Evolutionary conservation across 2,797 vertebrate genomes (phyloP).

Genomic region (Nannoperca australis): DNA sequence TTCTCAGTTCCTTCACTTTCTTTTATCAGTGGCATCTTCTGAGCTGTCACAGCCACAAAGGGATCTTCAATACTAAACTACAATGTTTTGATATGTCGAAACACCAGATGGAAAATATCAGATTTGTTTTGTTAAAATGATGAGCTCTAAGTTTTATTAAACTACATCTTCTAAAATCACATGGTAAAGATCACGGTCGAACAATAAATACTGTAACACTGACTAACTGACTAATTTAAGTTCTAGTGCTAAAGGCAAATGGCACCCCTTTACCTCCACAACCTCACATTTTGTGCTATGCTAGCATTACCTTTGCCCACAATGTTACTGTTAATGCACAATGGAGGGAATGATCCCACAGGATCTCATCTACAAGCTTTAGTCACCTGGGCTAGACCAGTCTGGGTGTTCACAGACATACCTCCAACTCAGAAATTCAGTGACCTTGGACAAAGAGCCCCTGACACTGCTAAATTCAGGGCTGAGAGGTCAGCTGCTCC

Average conservation of each 20-base stretch:
- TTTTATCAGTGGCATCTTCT: not conserved
- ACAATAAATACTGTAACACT: not conserved
- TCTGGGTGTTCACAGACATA: not conserved
- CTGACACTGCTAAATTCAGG: not conserved
- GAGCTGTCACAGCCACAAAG: not conserved
- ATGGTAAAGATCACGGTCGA: not conserved
- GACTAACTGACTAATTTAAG: not conserved
- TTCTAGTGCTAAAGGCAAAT: not conserved
- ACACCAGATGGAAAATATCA: not conserved
- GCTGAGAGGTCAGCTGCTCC: not conserved
- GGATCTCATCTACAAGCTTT: not conserved
- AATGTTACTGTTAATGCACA: not conserved
- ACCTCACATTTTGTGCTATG: not conserved
- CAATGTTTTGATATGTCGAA: not conserved
- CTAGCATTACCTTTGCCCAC: not conserved
- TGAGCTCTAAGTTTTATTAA: too few relatives aligned
- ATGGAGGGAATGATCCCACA: slow-evolving; percentile 17
- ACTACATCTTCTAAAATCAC: not conserved
- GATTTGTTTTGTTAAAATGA: not conserved
- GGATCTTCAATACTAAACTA: not conserved
- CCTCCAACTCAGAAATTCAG: not conserved
- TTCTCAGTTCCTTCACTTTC: not conserved
- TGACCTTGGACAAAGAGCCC: not conserved
- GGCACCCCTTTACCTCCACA: not conserved
- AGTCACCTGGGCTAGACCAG: not conserved